Percentiles rank a stretch among this genome's conserved stretches.
phyloP scores from a whole-genome alignment of 2,113 vertebrate genomes.

The Actenoides hombroni region DNA sequence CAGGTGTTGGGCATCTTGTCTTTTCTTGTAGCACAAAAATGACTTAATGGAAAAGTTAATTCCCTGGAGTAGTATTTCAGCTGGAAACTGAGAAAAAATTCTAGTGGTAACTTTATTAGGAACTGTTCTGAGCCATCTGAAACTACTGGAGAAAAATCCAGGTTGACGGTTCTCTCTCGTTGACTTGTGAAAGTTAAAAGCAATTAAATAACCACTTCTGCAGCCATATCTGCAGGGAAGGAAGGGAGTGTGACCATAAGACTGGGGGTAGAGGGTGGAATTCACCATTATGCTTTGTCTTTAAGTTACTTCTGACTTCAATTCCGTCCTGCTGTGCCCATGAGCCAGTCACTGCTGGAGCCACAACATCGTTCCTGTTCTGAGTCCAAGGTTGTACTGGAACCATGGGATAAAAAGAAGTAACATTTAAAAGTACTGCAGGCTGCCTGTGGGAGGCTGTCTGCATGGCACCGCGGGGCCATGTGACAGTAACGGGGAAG shows the following conservation, averaged over 20 bases:
- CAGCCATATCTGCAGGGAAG: background rate
- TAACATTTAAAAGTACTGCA: background rate
- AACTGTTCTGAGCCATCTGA: background rate
- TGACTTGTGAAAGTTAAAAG: background rate
- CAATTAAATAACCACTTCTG: background rate
- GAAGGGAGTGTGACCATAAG: background rate
- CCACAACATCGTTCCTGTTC: background rate
- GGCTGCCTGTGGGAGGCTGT: background rate
- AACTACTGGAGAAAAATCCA: background rate
- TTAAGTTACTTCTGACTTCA: background rate
- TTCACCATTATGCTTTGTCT: background rate
- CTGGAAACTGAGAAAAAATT: background rate
- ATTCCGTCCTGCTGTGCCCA: accelerated
- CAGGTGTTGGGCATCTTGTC: background rate
- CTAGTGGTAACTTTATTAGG: background rate
- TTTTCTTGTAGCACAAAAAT: background rate
- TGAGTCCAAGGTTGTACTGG: background rate
- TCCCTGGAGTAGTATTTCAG: background rate
- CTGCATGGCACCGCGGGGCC: accelerated
- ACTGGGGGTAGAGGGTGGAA: background rate
- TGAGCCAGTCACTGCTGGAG: background rate
- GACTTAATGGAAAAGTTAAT: background rate
- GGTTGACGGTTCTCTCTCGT: background rate
- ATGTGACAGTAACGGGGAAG: accelerated
- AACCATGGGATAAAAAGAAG: accelerated